Base-by-base conservation (phyloP, 2,113 vertebrate genomes). In the Balaeniceps rex region DNA sequence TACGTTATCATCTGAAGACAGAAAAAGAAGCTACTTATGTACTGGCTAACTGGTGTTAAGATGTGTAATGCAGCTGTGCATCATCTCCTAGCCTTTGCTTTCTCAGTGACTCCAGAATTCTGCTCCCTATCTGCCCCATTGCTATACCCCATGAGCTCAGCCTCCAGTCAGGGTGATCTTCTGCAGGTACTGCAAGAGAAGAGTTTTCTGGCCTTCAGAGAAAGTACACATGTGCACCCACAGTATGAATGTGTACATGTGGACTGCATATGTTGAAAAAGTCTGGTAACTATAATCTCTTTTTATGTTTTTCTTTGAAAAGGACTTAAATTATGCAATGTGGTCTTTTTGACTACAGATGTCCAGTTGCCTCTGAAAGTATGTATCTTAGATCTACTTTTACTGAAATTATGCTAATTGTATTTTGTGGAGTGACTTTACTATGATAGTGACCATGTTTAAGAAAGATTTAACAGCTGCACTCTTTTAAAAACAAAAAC, bases 301-400 rank as follows among this genome's bases (percentile, higher is more conserved):
- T 91, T 60, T 83, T 52, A 60, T 65, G n/a, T n/a, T 75, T 87
- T 76, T 75, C 79, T 91, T 95, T 93, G 91, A 75, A 91, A 87
- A 74, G 24, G 49, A 74, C 36, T 85, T 57, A 25, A 77, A 34
- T 51, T 80, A 25, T 36, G 74, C 33, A 71, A 3, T 61, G 26
- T 65, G 9, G 31, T 80, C 57, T 94, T 83, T 66, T 55, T 87
- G 75, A 74, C 12, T 84, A 40, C 72, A 75, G 42, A 51, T 90
- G 36, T 40, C 55, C 19, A n/a, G 33, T 69, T 80, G 22, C 66
- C 38, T 83, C 76, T 91, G 71, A 69, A 95, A 94, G 47, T 52
- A 49, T 5, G 0, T 84, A 44, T 90, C 46, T 96, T 88, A 93
- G 44, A 64, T 65, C 29, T 68, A 28, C 38, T 87, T 88, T 72